Base-by-base conservation (phyloP, 2,797 vertebrate genomes). In the Sebastes melanostomus region DNA sequence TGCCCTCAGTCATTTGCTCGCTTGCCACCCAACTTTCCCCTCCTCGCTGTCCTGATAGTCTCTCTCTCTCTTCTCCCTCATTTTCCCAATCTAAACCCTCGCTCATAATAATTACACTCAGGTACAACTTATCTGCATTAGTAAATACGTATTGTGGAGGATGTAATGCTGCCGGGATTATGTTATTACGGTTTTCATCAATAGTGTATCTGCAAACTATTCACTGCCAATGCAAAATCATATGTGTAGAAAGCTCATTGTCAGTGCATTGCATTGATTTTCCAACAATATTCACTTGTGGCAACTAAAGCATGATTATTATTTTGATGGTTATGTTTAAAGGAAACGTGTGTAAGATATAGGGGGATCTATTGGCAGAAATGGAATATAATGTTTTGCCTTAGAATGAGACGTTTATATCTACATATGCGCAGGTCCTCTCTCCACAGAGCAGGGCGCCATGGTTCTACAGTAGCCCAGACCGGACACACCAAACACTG, bases 1-100 rank as follows among this genome's bases (percentile, higher is more conserved):
- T 94, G 92, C 90, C 91, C 87, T 86, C 74, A 86, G 89, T 88
- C 42, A 71, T 85, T 89, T 75, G 55, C 52, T 82, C 8, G 2
- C 82, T 72, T 80, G 58, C 70, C 81, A 77, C 78, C 77, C 73
- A 87, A 80, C 66, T 72, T 42, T 71, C 32, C 63, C 60, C 52
- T 69, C 67, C 77, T 62, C 1, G 7, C 46, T 75, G 72, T 71
- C 66, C 42, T 75, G 20, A n/a, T 73, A 30, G 2, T 52, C 42
- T n/a, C 36, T 54, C 50, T 54, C 50, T 54, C 50, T 58, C 24
- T 61, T 30, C 14, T 25, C 42, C 50, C 46, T 24, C 1, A 20
- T 70, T 71, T 80, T 54, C 38, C 56, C 34, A 11, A 4, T 78
- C 36, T 32, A 10, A 60, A 70, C 38, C 27, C 30, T 66, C 0